Base-by-base conservation (phyloP, 2,113 vertebrate species). In the Piliocolobus tephrosceles region DNA sequence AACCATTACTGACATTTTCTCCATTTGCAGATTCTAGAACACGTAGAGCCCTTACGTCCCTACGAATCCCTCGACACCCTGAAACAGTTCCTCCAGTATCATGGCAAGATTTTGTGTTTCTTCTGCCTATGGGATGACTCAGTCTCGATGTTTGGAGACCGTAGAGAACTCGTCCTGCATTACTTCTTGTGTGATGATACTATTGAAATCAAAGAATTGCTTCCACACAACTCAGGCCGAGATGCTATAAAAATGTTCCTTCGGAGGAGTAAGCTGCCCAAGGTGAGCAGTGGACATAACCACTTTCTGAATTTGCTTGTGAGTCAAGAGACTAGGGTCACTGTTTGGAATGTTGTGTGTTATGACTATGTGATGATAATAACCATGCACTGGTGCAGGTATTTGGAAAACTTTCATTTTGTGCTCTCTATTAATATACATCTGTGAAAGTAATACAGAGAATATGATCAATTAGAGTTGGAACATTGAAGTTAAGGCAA, bases 141-240 rank as follows among this genome's bases (percentile, higher is more conserved):
- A 0, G 95, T 96, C 25, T 98, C 83, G 2, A 1, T 93, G 73
- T 98, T 98, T 84, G 98, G 98, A 5, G 99, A 99, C 70, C 95
- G 79, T 1, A 98, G 99, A 88, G 98, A 99, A 76, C 98, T 99
- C 27, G 25, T 99, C 23, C 97, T 99, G 87, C 99, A 98, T 98
- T 99, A 99, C 97, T 99, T 99, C 96, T 98, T 99, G 96, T 97
- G 99, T 70, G 99, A 99, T 95, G 99, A 99, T 98, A 99, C 99
- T 45, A 92, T 99, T 17, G 99, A 99, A 98, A 98, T 99, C 90
- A 98, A 95, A 73, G 99, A 99, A 98, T n/a, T 99, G 12, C 12
- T 98, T 45, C 93, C 98, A 17, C 70, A 94, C 8, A 99, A 99
- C 97, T 99, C 99, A 22, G 99, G 99, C 61, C 98, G 99, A 80